Evolutionary conservation across 2,113 vertebrate genomes (phyloP).

Genomic region (Megaleporinus macrocephalus): DNA sequence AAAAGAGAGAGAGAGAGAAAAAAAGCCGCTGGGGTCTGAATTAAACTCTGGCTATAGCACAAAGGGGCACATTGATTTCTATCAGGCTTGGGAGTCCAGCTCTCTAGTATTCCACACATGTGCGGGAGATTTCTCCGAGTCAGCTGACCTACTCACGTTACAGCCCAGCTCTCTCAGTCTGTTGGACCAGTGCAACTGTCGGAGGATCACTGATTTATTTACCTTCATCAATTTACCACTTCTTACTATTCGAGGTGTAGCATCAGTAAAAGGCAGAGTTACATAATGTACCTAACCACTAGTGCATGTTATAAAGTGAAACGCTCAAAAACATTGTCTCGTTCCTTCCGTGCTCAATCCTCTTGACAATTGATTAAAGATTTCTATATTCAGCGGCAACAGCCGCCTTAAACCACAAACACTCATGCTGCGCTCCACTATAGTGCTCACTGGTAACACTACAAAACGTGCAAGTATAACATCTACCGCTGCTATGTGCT

Average conservation of each 20-base stretch:
- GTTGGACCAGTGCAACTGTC: not conserved
- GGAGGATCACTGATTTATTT: conserved; percentile 45
- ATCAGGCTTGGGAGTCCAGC: conserved; percentile 64
- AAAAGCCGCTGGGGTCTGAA: conserved; percentile 59
- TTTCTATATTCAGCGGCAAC: not conserved
- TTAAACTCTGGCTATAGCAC: conserved; percentile 62
- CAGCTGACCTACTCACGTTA: conserved; percentile 36
- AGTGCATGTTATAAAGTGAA: not conserved
- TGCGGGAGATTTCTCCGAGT: conserved; percentile 40
- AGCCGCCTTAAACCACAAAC: not conserved
- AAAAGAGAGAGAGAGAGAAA: not conserved
- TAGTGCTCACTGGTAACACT: not conserved
- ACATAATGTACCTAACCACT: not conserved
- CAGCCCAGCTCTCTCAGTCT: conserved; percentile 14
- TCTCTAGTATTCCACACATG: conserved; percentile 58
- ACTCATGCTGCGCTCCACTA: not conserved
- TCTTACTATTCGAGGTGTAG: conserved; percentile 16
- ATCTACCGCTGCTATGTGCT: not conserved
- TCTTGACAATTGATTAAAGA: not conserved
- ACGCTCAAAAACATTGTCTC: not conserved
- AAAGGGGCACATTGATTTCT: conserved; percentile 76
- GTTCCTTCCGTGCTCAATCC: not conserved
- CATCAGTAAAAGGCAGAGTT: conserved; percentile 21
- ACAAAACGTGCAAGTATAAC: not conserved
- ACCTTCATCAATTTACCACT: conserved; percentile 32